Evolutionary conservation across 2,888 invertebrate genomes (phyloP), one percentile per base, ranked within the genome.

Genomic region (Brachypalpus laphriformis): DNA sequence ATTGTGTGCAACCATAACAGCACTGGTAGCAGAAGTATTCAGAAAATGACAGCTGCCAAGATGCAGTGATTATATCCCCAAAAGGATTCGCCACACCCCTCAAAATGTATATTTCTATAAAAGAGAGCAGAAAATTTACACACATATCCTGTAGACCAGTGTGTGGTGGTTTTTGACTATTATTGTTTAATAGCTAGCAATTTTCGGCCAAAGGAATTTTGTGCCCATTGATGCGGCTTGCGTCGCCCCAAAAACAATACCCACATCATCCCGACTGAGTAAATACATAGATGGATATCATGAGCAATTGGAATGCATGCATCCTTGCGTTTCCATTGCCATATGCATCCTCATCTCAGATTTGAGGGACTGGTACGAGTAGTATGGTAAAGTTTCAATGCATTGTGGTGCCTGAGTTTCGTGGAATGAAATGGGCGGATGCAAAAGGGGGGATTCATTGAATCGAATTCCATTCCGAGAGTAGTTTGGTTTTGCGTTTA

Each of bases 171-270:
- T 71, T 85, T 75, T 59, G 80, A 75, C 83, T 75, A 71, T 81
- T 81, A 81, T 85, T 80, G 75, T 81, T 72, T 77, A 82, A 82
- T 77, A 72, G 72, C 72, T 66, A 61, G 71, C 85, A 75, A 81
- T 85, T 85, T 70, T 54, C 59, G 66, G 51, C 65, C 80, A 80
- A 71, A 66, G 66, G 75, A 80, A 85, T 85, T 80, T 80, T 66
- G 70, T 47, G 45, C 63, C 71, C 76, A 76, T 49, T 82, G 82
- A 63, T 70, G 20, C n/a, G 51, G 59, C 25, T 56, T 70, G 20
- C n/a, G 51, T 51, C 25, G 45, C 42, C 42, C 49, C 22, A 22
- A 68, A 65, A 76, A 59, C 65, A 72, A 71, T 61, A 8, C 65
- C 54, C 45, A 51, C 63, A 45, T 72, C 63, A 25, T 57, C 14